Base-by-base conservation (phyloP, 2,888 invertebrate species). In the Galeopsomyia nigrocyanea region DNA sequence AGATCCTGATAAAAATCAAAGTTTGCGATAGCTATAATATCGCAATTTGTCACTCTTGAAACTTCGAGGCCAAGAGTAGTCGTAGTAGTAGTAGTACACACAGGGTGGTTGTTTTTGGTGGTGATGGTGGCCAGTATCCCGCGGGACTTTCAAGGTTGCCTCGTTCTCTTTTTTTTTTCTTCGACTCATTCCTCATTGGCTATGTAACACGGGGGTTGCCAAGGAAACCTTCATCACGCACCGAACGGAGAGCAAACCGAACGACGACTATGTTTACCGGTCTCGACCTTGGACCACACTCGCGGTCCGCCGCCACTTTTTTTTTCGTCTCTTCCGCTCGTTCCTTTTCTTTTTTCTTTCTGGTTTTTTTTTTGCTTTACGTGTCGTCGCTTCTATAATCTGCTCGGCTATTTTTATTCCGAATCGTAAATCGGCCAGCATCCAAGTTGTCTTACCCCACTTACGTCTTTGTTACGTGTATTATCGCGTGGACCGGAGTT, bases 231-330 rank as follows among this genome's bases (percentile, higher is more conserved):
- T 16, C 55, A 5, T 39, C 39, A 39, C 13, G n/a, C n/a, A 7
- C 13, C 39, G 13, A 10, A 39, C 39, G 39, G 5, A 39, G 39
- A 39, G 39, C 39, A 39, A 39, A 39, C 39, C 39, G 39, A 39
- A 39, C 39, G 39, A 21, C 82, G 78, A 76, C 75, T 76, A 72
- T 79, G 79, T 82, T 82, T 81, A 80, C 79, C 78, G 79, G 79
- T 79, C 82, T 82, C 83, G 84, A 84, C 84, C 84, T 85, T 84
- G 84, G 39, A 82, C 80, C 79, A 83, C 81, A 78, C 79, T 80
- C 77, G 74, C 77, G 77, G 78, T 76, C 78, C 80, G 79, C 77
- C 73, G 55, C 71, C 53, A 51, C 31, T 50, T 51, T 21, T 16
- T 63, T 16, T 31, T 39, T 13, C 9, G 55, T 51, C 46, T 17